phyloP scores from a whole-genome alignment of 92 coral and sea anemone species.

The Pocillopora meandrina region DNA sequence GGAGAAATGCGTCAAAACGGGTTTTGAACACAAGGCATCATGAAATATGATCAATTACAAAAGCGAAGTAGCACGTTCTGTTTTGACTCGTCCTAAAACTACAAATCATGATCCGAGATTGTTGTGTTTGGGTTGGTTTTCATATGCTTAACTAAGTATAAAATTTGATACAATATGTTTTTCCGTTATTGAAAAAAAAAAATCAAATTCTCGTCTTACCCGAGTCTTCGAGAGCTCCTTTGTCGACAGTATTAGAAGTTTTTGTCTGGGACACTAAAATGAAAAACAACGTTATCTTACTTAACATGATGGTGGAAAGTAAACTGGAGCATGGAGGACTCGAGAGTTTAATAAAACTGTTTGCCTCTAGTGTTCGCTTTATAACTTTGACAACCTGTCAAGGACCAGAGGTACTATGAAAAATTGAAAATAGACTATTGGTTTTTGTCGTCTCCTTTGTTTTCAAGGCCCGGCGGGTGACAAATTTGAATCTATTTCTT shows the following conservation, averaged over 20 bases:
- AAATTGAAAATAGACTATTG: conserved; percentile 25
- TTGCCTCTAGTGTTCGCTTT: neutral
- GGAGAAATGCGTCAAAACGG: too few relatives aligned
- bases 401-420: neutral
- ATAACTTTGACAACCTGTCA: conserved; percentile 3
- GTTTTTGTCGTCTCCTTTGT: neutral
- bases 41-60: too few relatives aligned
- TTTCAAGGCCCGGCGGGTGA: conserved; percentile 11
- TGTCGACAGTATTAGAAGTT: neutral
- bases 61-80: too few relatives aligned
- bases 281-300: neutral
- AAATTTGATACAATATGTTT: too few relatives aligned
- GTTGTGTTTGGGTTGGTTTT: too few relatives aligned
- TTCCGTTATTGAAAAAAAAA: too few relatives aligned
- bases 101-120: too few relatives aligned
- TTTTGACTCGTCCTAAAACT: too few relatives aligned
- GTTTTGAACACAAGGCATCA: too few relatives aligned
- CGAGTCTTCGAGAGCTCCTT: neutral
- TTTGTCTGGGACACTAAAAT: neutral
- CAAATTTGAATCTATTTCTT: neutral
- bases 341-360: neutral
- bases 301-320: neutral
- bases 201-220: neutral
- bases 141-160: too few relatives aligned
- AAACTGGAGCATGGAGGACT: neutral